These are phyloP conservation scores for Mactromeris polynyma DNA, from an alignment of 2,888 invertebrate genomes.

Conservation along the genomic window DNA sequence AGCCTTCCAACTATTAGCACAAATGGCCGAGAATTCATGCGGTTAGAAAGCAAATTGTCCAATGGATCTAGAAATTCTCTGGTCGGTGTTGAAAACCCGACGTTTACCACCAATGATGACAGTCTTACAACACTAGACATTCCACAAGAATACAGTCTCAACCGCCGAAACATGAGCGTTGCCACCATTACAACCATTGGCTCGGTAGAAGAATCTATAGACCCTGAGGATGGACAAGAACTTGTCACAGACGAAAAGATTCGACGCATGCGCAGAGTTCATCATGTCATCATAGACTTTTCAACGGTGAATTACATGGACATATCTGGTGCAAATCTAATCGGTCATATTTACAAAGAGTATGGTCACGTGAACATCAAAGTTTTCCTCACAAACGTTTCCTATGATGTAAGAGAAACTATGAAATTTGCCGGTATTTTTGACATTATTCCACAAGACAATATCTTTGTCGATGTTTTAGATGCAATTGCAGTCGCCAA, in stretches of 20 bases:
- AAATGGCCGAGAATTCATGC: slow-evolving; percentile 34
- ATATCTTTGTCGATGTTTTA: slow-evolving; percentile 78
- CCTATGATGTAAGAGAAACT: slow-evolving; percentile 75
- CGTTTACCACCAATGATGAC: slow-evolving; percentile 62
- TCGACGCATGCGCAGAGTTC: slow-evolving; percentile 77
- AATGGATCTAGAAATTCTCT: slow-evolving; percentile 51
- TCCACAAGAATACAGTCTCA: slow-evolving; percentile 56
- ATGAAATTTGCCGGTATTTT: slow-evolving; percentile 80
- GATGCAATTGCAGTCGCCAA: slow-evolving; percentile 81
- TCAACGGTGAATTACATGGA: slow-evolving; percentile 82
- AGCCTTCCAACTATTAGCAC: slow-evolving; percentile 34
- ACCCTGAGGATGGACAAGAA: slow-evolving; percentile 79
- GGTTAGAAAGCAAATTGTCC: slow-evolving; percentile 31
- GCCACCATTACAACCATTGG: slow-evolving; percentile 58
- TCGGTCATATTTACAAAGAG: slow-evolving; percentile 80
- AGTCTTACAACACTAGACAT: slow-evolving; percentile 41
- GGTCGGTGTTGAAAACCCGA: slow-evolving; percentile 68
- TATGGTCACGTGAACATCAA: slow-evolving; percentile 82
- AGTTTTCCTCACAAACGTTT: slow-evolving; percentile 79
- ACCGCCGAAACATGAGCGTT: slow-evolving; percentile 64
- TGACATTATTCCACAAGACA: slow-evolving; percentile 77
- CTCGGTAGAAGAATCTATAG: slow-evolving; percentile 53
- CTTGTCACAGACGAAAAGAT: slow-evolving; percentile 79
- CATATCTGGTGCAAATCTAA: slow-evolving; percentile 82
- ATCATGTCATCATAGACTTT: slow-evolving; percentile 82